Conservation (phyloP, 2,797 vertebrate genomes). For the Craterocephalus amniculus region DNA sequence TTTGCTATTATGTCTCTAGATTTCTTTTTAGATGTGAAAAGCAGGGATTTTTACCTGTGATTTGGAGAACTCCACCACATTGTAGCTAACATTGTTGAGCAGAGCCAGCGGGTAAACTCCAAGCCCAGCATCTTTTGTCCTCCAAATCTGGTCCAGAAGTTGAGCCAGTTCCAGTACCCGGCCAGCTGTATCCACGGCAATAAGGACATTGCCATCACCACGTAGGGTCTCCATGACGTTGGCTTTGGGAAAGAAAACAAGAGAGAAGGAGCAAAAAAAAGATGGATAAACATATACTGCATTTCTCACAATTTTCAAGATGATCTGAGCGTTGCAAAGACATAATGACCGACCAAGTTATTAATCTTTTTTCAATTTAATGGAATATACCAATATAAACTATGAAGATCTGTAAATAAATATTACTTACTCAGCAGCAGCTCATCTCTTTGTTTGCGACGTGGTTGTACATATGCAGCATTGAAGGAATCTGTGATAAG, state of each 20-base stretch:
- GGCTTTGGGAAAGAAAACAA: constrained; percentile 74
- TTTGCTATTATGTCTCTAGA: no score
- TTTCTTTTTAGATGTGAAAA: neutral
- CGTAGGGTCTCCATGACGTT: constrained; percentile 97
- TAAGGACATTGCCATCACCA: constrained; percentile 95
- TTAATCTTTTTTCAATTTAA: neutral
- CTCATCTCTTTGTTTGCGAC: constrained; percentile 97
- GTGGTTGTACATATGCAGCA: constrained; percentile 94
- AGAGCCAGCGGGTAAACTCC: constrained; percentile 95
- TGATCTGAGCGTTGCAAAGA: neutral
- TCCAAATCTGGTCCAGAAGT: constrained; percentile 98
- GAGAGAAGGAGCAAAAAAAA: neutral
- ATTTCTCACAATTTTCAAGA: neutral
- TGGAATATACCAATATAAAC: neutral
- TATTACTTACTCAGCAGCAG: constrained; percentile 92
- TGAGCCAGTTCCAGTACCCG: constrained; percentile 97
- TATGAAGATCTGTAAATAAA: neutral
- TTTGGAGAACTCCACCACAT: constrained; percentile 99
- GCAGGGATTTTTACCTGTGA: constrained; percentile 87
- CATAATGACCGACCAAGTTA: neutral
- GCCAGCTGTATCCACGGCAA: constrained; percentile 96
- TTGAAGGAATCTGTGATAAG: constrained; percentile 99
- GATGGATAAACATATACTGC: neutral
- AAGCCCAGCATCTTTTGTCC: constrained; percentile 96
- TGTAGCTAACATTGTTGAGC: constrained; percentile 99